Percentiles rank a stretch among this genome's conserved stretches.
phyloP scores from a whole-genome alignment of 2,797 vertebrate species.

The Falco biarmicus region DNA sequence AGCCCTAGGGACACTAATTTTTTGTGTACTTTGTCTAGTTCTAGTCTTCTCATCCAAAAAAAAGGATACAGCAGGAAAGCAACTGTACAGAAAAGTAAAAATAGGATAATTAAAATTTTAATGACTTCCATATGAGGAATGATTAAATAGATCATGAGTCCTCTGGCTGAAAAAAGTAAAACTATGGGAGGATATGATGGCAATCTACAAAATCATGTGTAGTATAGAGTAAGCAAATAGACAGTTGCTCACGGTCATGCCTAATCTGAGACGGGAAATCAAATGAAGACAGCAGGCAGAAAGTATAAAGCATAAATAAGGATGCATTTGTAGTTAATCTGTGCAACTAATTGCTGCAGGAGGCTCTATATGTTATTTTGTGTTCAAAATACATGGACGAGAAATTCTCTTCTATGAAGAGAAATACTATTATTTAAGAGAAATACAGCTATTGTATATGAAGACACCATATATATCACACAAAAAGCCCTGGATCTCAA shows the following conservation, averaged over 20 bases:
- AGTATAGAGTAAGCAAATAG: neutral
- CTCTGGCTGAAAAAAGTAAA: neutral
- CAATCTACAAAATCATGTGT: neutral
- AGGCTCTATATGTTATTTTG: neutral
- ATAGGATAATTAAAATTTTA: neutral
- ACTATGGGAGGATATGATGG: neutral
- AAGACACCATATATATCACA: neutral
- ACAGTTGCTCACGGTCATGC: neutral
- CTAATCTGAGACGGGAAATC: neutral
- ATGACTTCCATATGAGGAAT: neutral
- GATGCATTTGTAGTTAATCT: neutral
- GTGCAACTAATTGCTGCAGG: neutral
- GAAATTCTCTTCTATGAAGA: neutral
- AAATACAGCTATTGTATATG: neutral
- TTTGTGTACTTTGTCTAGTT: neutral
- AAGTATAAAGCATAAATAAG: neutral
- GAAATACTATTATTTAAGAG: neutral
- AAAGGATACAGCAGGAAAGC: neutral
- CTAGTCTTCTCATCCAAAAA: slow-evolving; percentile 15
- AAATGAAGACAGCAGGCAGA: neutral
- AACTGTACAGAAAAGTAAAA: neutral
- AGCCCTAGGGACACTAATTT: neutral
- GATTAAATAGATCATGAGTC: neutral
- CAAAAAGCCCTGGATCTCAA: neutral
- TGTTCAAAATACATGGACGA: neutral